A percentile compares a stretch with the other conserved stretches of the same genome.
These are phyloP conservation scores for Meloidogyne hapla DNA, from an alignment of 1,140 invertebrate genomes.

Conservation along the genomic window DNA sequence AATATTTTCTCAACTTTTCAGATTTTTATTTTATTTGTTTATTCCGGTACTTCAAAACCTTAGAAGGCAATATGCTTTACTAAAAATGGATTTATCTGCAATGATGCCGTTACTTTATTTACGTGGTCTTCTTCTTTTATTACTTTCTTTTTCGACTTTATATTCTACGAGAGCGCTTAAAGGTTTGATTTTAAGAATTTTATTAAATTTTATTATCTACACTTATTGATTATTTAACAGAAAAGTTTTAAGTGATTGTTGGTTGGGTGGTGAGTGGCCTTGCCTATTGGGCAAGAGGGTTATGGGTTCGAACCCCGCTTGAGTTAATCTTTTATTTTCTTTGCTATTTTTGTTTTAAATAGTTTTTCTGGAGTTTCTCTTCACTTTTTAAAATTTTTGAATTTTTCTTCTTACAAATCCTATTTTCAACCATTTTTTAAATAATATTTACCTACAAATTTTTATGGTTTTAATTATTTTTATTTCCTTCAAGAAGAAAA, in stretches of 20 bases:
- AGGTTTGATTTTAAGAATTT: conserved; percentile 22
- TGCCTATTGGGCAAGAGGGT: neutral
- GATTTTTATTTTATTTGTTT: neutral
- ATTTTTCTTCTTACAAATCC: too few species aligned
- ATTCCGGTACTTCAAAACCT: neutral
- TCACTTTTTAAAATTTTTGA: too few species aligned
- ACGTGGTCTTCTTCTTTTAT: conserved; percentile 20
- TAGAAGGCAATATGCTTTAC: neutral
- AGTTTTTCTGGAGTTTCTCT: too few species aligned
- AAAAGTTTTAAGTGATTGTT: conserved; percentile 4
- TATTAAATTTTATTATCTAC: neutral
- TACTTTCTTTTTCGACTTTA: conserved; percentile 35
- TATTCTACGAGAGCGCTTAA: conserved; percentile 36
- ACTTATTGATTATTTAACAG: neutral
- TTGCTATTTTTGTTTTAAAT: neutral
- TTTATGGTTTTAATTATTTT: too few species aligned
- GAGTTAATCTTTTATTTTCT: neutral
- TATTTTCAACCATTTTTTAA: too few species aligned
- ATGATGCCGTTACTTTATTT: neutral
- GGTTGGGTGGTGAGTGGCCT: neutral
- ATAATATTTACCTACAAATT: too few species aligned
- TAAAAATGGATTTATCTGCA: conserved; percentile 1
- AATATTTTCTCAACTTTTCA: neutral
- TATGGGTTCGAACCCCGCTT: neutral
- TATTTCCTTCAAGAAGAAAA: neutral